A percentile compares a stretch with the other conserved stretches of the same genome.
These are phyloP conservation scores for Lithophane ornitopus DNA, from an alignment of 2,888 invertebrate species.

Conservation along the genomic window DNA sequence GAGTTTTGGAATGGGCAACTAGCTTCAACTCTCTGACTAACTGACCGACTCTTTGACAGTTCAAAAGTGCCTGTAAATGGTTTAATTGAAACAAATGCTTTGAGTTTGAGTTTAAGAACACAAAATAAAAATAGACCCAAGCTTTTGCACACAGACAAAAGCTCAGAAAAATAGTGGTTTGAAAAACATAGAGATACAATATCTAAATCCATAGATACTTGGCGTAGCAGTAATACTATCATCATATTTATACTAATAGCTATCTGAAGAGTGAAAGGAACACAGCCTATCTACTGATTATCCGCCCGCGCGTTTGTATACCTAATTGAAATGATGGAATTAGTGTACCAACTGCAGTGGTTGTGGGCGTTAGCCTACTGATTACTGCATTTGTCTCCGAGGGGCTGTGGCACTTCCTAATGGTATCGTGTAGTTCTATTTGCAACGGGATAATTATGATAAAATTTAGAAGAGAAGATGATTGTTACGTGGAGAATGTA, in stretches of 20 bases:
- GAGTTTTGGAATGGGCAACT: no score
- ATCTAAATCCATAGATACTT: no score
- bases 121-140: no score
- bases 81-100: no score
- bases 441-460: constrained; percentile 34
- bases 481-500: background rate
- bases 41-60: no score
- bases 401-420: constrained; percentile 42
- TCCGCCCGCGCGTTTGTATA: constrained; percentile 49
- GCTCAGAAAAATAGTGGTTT: accelerated
- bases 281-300: constrained; percentile 52
- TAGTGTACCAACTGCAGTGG: constrained; percentile 47
- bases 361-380: constrained; percentile 57
- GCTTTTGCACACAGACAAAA: background rate
- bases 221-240: background rate
- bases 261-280: constrained; percentile 54
- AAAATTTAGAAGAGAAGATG: background rate
- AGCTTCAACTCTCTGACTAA: no score
- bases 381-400: constrained; percentile 61
- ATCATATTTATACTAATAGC: constrained; percentile 18
- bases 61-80: no score
- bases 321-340: constrained; percentile 60
- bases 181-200: background rate
- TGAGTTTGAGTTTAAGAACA: background rate
- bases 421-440: constrained; percentile 13